phyloP scores from a whole-genome alignment of 1,140 invertebrate genomes.

The Globodera ellingtonae region DNA sequence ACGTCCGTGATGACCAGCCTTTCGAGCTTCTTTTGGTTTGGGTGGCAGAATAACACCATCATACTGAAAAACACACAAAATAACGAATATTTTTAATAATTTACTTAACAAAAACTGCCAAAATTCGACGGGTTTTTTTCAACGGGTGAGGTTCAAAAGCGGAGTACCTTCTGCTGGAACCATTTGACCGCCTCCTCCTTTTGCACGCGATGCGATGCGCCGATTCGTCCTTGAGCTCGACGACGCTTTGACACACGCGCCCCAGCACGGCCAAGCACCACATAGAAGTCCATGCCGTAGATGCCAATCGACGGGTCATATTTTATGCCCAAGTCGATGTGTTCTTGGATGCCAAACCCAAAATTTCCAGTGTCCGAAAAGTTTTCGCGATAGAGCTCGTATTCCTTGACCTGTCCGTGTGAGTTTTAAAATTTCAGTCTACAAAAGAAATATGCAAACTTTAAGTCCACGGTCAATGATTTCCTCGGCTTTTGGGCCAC shows the following conservation, averaged over 20 bases:
- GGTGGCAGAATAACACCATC: constrained; percentile 64
- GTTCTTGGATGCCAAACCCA: constrained; percentile 99
- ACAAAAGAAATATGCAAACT: constrained; percentile 68
- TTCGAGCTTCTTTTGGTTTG: constrained; percentile 61
- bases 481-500: constrained; percentile 97
- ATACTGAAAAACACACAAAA: constrained; percentile 51
- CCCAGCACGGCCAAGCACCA: constrained; percentile 93
- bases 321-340: constrained; percentile 99
- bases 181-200: constrained; percentile 99
- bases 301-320: constrained; percentile 98
- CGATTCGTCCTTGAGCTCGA: constrained; percentile 86
- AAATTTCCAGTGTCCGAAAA: constrained; percentile 98
- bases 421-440: constrained; percentile 4
- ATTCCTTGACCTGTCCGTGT: constrained; percentile 84
- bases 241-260: constrained; percentile 93
- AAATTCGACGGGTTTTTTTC: no score
- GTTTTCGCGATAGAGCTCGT: constrained; percentile 94
- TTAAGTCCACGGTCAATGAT: constrained; percentile 97
- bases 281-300: constrained; percentile 98
- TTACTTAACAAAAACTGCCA: not conserved
- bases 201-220: constrained; percentile 83
- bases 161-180: constrained; percentile 92
- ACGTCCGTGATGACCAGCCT: constrained; percentile 47
- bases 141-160: not conserved
- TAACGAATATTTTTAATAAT: not conserved